Conservation (phyloP, 2,797 vertebrate species). For the Graptemys geographica region DNA sequence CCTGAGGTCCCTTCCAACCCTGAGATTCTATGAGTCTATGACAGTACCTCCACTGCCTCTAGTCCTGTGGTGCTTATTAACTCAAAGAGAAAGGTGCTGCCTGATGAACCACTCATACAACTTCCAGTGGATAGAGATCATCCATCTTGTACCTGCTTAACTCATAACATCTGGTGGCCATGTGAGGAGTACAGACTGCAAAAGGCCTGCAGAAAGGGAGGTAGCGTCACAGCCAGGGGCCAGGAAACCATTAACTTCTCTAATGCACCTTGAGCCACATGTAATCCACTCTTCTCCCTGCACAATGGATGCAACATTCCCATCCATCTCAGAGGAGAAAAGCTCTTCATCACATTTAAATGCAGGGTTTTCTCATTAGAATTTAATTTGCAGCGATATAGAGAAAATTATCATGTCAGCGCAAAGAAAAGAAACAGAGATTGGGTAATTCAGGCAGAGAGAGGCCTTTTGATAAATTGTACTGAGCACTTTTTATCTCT, state of each 20-base stretch:
- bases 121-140: background rate
- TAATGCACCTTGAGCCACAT: background rate
- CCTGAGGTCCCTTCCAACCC: too few relatives aligned
- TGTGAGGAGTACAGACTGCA: background rate
- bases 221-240: background rate
- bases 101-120: background rate
- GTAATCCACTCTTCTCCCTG: background rate
- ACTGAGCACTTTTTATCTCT: background rate
- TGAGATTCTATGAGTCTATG: too few relatives aligned
- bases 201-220: background rate
- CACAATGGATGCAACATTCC: background rate
- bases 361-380: slow-evolving; percentile 66
- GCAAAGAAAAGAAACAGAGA: slow-evolving; percentile 51
- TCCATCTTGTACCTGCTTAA: background rate
- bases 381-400: slow-evolving; percentile 69
- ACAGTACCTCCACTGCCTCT: background rate
- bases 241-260: background rate
- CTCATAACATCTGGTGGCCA: background rate
- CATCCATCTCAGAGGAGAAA: background rate
- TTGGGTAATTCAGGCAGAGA: background rate
- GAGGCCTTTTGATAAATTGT: slow-evolving; percentile 15
- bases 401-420: slow-evolving; percentile 72
- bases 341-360: slow-evolving; percentile 65
- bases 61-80: background rate
- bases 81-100: background rate